Percentiles rank a stretch among this genome's conserved stretches.
Conservation (phyloP, 2,797 vertebrate species). For the Diplodus puntazzo region DNA sequence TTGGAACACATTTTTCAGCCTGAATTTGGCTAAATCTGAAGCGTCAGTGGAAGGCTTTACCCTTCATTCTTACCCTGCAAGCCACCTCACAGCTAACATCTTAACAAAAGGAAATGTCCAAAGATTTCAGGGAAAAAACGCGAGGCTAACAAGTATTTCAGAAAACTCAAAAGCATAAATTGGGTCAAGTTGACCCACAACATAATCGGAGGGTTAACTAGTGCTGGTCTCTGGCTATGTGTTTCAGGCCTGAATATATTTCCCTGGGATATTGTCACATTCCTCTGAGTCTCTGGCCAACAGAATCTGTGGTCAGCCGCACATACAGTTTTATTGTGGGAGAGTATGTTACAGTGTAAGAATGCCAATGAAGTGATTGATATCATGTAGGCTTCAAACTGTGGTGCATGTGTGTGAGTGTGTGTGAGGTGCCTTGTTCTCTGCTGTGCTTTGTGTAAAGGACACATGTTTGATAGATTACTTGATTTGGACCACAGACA, state of each 20-base stretch:
- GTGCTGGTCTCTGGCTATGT: conserved; percentile 24
- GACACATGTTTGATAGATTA: conserved; percentile 79
- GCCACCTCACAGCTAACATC: neutral
- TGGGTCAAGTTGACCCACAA: conserved; percentile 9
- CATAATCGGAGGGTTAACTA: conserved; percentile 23
- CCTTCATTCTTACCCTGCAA: neutral
- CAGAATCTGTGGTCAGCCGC: conserved; percentile 69
- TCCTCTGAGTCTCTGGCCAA: conserved; percentile 59
- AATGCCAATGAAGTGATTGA: conserved; percentile 74
- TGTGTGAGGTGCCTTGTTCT: conserved; percentile 48
- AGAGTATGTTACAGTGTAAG: conserved; percentile 59
- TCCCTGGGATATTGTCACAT: conserved; percentile 70
- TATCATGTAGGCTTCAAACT: conserved; percentile 44
- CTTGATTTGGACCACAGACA: conserved; percentile 71
- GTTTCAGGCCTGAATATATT: conserved; percentile 50
- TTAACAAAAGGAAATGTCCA: neutral
- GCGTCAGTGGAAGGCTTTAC: too few relatives aligned
- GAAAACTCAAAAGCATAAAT: conserved; percentile 8
- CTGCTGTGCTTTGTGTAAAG: conserved; percentile 53
- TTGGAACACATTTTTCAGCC: neutral
- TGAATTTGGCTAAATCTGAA: neutral
- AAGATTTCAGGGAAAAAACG: neutral
- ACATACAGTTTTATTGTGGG: conserved; percentile 74
- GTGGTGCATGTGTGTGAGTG: conserved; percentile 34
- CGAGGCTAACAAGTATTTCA: neutral